phyloP scores from a whole-genome alignment of 2,888 invertebrate species.

The Platycheirus rosarum region DNA sequence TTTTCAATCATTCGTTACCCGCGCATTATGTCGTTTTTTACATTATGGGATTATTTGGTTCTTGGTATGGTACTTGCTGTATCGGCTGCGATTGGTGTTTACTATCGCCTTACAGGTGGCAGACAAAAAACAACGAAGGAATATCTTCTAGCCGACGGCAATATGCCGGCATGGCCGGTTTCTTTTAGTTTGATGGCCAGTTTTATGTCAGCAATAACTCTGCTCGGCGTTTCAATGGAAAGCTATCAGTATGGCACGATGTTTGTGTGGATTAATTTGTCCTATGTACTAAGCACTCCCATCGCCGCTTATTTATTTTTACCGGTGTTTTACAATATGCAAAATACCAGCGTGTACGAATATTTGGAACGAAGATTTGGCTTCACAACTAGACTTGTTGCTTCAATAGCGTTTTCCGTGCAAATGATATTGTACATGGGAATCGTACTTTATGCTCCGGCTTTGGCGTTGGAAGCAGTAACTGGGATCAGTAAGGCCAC shows the following conservation, averaged over 20 bases:
- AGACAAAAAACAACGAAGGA: conserved; percentile 94
- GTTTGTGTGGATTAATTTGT: conserved; percentile 90
- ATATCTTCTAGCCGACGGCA: conserved; percentile 92
- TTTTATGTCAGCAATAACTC: conserved; percentile 94
- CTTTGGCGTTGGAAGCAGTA: conserved; percentile 93
- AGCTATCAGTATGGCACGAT: conserved; percentile 92
- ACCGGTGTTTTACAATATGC: conserved; percentile 92
- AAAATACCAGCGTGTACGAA: conserved; percentile 94
- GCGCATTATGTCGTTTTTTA: conserved; percentile 82
- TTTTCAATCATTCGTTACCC: neutral
- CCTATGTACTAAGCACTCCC: conserved; percentile 90
- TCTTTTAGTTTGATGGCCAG: conserved; percentile 95
- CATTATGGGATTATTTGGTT: conserved; percentile 89
- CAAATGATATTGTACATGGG: conserved; percentile 97
- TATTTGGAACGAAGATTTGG: conserved; percentile 96
- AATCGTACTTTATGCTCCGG: conserved; percentile 97
- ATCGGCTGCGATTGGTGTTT: conserved; percentile 91
- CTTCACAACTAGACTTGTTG: conserved; percentile 87
- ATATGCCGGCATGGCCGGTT: conserved; percentile 91
- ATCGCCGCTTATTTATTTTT: conserved; percentile 90
- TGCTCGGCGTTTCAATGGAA: conserved; percentile 94
- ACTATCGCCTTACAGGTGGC: conserved; percentile 93
- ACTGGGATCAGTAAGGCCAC: conserved; percentile 88
- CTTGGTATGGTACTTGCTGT: conserved; percentile 87
- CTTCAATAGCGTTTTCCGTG: conserved; percentile 92